Evolutionary conservation across 1,140 invertebrate genomes (phyloP).

Genomic region (Helicoverpa zea): DNA sequence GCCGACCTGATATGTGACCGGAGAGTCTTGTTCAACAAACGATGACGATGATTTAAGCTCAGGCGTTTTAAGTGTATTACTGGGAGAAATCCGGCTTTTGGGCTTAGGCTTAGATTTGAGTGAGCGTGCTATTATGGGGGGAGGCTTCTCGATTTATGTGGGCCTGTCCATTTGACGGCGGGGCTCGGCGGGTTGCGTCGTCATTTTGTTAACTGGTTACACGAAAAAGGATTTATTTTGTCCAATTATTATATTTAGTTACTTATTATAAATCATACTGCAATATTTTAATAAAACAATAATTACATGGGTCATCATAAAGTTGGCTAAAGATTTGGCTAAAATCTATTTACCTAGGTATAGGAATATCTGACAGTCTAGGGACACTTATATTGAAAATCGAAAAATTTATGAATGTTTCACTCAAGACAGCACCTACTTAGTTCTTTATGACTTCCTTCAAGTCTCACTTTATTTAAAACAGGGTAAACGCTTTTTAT

Average conservation of each 20-base stretch:
- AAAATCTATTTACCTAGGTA: too few species aligned
- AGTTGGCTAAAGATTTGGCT: too few species aligned
- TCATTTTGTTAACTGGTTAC: conserved; percentile 49
- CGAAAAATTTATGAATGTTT: too few species aligned
- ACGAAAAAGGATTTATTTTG: conserved; percentile 37
- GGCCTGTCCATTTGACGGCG: conserved; percentile 65
- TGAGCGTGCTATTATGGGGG: conserved; percentile 76
- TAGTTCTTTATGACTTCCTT: too few species aligned
- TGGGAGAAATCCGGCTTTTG: conserved; percentile 83
- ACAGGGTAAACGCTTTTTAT: not conserved
- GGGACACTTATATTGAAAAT: too few species aligned
- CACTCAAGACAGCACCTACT: too few species aligned
- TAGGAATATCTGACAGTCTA: too few species aligned
- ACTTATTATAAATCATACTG: too few species aligned
- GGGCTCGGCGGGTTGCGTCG: conserved; percentile 49
- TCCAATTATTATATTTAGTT: not conserved
- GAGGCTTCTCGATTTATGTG: conserved; percentile 78
- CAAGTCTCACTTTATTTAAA: not conserved
- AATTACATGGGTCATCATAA: too few species aligned
- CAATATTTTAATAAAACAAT: too few species aligned
- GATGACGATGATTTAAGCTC: conserved; percentile 86
- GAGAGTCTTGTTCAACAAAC: conserved; percentile 86
- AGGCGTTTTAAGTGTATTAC: conserved; percentile 86
- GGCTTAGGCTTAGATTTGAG: conserved; percentile 81
- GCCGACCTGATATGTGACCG: conserved; percentile 84